Conservation (phyloP, 2,888 invertebrate genomes). For the Xestoiulus laeticollis region DNA sequence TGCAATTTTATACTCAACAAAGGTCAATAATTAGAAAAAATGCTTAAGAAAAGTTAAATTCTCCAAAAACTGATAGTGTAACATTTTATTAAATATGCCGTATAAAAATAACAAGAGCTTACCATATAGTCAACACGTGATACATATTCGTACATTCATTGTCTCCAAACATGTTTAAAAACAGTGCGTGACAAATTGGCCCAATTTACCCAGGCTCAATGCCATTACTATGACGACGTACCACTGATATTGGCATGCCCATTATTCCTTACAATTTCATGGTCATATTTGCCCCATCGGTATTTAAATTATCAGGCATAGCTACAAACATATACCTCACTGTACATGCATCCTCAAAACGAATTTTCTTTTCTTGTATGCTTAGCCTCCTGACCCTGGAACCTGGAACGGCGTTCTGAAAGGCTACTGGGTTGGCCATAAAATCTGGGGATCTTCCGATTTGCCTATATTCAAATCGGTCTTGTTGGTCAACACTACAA, state of each 20-base stretch:
- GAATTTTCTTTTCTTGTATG: background rate
- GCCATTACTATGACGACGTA: background rate
- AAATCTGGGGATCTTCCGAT: constrained; percentile 67
- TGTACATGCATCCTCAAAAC: background rate
- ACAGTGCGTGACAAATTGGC: background rate
- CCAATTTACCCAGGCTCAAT: background rate
- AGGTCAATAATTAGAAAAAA: no score
- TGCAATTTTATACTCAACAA: no score
- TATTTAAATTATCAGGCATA: background rate
- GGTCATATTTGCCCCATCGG: background rate
- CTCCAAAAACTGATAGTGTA: no score
- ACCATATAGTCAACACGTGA: no score
- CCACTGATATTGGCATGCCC: background rate
- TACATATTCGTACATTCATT: no score
- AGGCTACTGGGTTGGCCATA: constrained; percentile 90
- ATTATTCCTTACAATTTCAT: background rate
- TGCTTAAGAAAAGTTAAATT: no score
- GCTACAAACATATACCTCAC: background rate
- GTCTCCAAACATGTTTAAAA: no score
- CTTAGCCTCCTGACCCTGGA: constrained; percentile 78
- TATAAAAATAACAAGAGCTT: no score
- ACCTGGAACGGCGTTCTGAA: constrained; percentile 93
- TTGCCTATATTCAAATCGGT: constrained; percentile 49
- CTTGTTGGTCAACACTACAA: background rate
- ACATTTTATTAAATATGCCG: no score